Percentiles rank a stretch among this genome's conserved stretches.
Conservation (phyloP, 2,888 invertebrate species). For the Thymelicus acteon region DNA sequence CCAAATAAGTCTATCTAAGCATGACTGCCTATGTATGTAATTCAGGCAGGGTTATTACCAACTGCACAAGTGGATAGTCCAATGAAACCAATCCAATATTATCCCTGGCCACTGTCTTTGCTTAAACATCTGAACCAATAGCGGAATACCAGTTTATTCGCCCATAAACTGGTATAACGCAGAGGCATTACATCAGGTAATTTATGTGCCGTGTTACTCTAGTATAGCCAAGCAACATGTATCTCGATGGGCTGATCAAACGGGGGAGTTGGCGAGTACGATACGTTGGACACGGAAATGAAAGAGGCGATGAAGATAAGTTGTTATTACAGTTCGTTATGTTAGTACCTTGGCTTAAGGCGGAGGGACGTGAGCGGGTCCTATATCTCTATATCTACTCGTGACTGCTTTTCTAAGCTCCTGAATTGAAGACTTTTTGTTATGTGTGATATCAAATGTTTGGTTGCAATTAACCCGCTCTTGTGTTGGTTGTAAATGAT, state of each 20-base stretch:
- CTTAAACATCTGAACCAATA: too few species aligned
- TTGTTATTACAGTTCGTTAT: conserved; percentile 67
- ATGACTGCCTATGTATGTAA: too few species aligned
- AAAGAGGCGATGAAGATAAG: conserved; percentile 67
- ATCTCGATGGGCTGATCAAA: conserved; percentile 23
- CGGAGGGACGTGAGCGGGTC: conserved; percentile 40
- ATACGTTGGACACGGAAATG: conserved; percentile 37
- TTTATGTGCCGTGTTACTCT: neutral
- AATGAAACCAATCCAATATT: too few species aligned
- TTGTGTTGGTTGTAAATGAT: too few species aligned
- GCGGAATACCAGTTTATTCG: too few species aligned
- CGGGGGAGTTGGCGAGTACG: conserved; percentile 29
- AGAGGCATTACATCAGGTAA: neutral
- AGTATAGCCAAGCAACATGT: conserved; percentile 7
- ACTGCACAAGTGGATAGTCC: too few species aligned
- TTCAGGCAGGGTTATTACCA: too few species aligned
- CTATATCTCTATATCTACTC: conserved; percentile 9
- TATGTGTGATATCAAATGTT: too few species aligned
- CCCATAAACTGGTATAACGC: neutral
- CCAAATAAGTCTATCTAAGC: too few species aligned
- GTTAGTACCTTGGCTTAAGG: conserved; percentile 51
- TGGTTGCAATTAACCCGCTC: too few species aligned
- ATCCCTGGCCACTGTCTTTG: too few species aligned
- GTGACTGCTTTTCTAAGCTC: neutral
- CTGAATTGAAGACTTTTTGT: too few species aligned